phyloP scores from a whole-genome alignment of 2,797 vertebrate genomes.

The Mastacembelus armatus region DNA sequence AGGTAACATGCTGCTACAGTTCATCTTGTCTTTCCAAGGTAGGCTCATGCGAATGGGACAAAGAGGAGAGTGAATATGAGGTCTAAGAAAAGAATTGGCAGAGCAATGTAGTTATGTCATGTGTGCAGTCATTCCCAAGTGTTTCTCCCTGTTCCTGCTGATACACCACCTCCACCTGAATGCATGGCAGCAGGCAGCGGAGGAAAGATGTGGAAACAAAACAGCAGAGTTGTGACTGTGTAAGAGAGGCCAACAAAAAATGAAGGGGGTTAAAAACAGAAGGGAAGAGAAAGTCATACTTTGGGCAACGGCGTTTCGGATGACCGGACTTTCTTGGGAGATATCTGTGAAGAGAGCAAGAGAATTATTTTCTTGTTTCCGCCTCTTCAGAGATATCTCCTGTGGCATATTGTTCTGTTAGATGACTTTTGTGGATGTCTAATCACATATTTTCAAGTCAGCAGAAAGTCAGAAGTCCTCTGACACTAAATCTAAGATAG shows the following conservation, averaged over 20 bases:
- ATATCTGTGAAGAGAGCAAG: conserved; percentile 91
- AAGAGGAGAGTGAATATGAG: conserved; percentile 59
- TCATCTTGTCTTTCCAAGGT: conserved; percentile 41
- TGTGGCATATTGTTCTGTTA: conserved; percentile 76
- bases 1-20: conserved; percentile 69
- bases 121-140: conserved; percentile 67
- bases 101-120: conserved; percentile 64
- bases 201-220: conserved; percentile 61
- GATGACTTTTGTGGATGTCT: conserved; percentile 43
- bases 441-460: conserved; percentile 43
- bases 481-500: conserved; percentile 23
- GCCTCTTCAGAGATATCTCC: conserved; percentile 91
- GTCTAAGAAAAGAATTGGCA: conserved; percentile 61
- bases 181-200: conserved; percentile 72
- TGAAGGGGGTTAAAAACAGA: conserved; percentile 51
- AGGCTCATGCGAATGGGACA: conserved; percentile 68
- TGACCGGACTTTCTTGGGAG: conserved; percentile 89
- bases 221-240: conserved; percentile 52
- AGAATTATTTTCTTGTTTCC: conserved; percentile 86
- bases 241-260: conserved; percentile 45
- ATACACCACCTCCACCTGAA: conserved; percentile 74
- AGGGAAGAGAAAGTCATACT: conserved; percentile 87
- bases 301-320: conserved; percentile 87
- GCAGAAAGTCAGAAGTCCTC: conserved; percentile 51
- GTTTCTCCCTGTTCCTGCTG: conserved; percentile 54